Percentiles rank a stretch among this genome's conserved stretches.
These are phyloP conservation scores for Echeneis naucrates DNA, from an alignment of 2,797 vertebrate genomes.

Conservation along the genomic window DNA sequence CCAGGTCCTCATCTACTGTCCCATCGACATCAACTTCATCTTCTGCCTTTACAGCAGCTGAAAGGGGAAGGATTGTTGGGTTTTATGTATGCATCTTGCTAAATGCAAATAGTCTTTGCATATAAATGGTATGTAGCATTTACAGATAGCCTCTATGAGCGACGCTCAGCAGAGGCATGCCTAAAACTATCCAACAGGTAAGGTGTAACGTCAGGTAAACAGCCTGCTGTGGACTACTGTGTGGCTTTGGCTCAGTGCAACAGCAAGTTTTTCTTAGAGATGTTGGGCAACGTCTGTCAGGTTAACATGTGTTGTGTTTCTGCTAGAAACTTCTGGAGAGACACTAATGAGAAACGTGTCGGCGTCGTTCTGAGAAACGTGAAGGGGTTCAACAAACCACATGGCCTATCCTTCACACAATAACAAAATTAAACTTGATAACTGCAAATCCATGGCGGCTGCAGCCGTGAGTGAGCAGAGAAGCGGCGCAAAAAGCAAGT, in stretches of 20 bases:
- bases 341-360: neutral
- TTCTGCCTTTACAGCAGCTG: slow-evolving; percentile 91
- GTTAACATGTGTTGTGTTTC: neutral
- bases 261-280: neutral
- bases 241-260: neutral
- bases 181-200: neutral
- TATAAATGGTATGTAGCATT: too few species aligned
- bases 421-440: rapidly evolving
- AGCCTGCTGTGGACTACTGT: neutral
- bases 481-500: slow-evolving; percentile 25
- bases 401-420: neutral
- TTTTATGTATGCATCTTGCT: neutral
- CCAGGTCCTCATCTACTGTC: slow-evolving; percentile 93
- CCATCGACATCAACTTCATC: slow-evolving; percentile 92
- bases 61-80: slow-evolving; percentile 1
- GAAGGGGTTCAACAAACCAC: rapidly evolving
- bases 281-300: slow-evolving; percentile 6
- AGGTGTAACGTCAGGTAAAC: neutral
- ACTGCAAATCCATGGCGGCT: neutral
- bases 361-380: neutral
- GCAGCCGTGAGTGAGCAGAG: slow-evolving; percentile 4
- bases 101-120: too few species aligned
- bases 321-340: slow-evolving; percentile 67
- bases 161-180: neutral
- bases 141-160: neutral